Evolutionary conservation across 2,113 vertebrate species (phyloP).

Genomic region (Sturnira hondurensis): DNA sequence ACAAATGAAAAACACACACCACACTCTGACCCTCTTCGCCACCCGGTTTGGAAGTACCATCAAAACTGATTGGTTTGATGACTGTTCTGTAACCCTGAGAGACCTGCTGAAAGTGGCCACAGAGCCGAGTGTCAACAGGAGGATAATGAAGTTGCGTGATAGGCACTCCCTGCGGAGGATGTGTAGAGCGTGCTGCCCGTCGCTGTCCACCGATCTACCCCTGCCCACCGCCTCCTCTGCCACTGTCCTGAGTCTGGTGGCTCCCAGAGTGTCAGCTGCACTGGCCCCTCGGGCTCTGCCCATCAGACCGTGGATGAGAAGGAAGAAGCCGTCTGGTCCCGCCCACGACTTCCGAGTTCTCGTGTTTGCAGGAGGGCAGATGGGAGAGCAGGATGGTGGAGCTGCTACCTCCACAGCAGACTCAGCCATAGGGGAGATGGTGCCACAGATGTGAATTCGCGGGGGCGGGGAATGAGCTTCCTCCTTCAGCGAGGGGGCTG

Average conservation of each 20-base stretch:
- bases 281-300: background rate
- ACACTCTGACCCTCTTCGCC: background rate
- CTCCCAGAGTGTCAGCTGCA: no score
- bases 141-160: slow-evolving; percentile 49
- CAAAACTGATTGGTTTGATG: background rate
- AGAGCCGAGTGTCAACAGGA: background rate
- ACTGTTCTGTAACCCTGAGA: background rate
- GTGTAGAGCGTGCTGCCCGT: background rate
- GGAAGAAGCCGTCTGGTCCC: background rate
- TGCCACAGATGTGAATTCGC: accelerated
- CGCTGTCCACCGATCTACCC: background rate
- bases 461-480: background rate
- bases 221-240: background rate
- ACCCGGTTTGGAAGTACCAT: background rate
- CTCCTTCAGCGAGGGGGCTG: background rate
- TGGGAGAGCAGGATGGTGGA: accelerated
- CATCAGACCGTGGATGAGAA: no score
- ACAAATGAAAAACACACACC: background rate
- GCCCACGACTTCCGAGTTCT: accelerated
- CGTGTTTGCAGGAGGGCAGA: accelerated
- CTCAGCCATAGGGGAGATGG: background rate
- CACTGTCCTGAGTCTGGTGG: background rate
- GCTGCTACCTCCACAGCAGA: accelerated
- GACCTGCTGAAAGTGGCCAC: background rate
- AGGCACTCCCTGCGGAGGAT: background rate